Base-by-base conservation (phyloP, 2,888 invertebrate species). In the Agriopis marginaria region DNA sequence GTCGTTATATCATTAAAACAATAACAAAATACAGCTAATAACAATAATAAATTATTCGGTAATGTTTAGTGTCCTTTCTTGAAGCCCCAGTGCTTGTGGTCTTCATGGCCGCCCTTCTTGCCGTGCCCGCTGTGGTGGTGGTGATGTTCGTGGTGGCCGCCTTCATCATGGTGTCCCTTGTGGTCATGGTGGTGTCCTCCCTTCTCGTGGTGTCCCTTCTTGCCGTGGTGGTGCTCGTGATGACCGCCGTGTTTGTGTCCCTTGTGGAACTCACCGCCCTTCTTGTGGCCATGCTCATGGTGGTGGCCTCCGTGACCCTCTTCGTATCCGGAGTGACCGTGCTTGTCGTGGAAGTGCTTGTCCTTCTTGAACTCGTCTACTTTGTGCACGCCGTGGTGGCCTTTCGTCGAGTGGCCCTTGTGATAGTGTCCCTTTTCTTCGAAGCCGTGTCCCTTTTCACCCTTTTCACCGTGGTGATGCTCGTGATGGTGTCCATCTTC, bases 401-500 rank as follows among this genome's bases (percentile, higher is more conserved):
- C 97, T 86, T 97, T 97, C 70, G 97, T 97, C 79, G 96, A 96
- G 90, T 97, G 97, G 0, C 97, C 97, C 82, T 97, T 97, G 76
- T 97, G 96, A 89, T 96, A 97, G 76, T 96, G 95, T 45, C 97
- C 97, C 61, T 93, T 92, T 75, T 93, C 94, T 83, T 95, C 94
- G 67, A 91, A 92, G 8, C 89, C 89, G 74, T 91, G 90, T 0
- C 96, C 95, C 74, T 96, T 96, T 77, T 96, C 96, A 6, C 96
- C 96, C 74, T 96, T 96, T 68, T 96, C 95, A 3, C 95, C 96
- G 75, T 96, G 95, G 77, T 96, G 95, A 71, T 96, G 95, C 71
- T 96, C 95, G 54, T 94, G 91, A 80, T 96, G 94, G 85, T 96
- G 95, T 0, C 96, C 96, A 39, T 96, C 96, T 59, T 95, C 95